Conservation (phyloP, 2,797 vertebrate species). For the Cryptoprocta ferox region DNA sequence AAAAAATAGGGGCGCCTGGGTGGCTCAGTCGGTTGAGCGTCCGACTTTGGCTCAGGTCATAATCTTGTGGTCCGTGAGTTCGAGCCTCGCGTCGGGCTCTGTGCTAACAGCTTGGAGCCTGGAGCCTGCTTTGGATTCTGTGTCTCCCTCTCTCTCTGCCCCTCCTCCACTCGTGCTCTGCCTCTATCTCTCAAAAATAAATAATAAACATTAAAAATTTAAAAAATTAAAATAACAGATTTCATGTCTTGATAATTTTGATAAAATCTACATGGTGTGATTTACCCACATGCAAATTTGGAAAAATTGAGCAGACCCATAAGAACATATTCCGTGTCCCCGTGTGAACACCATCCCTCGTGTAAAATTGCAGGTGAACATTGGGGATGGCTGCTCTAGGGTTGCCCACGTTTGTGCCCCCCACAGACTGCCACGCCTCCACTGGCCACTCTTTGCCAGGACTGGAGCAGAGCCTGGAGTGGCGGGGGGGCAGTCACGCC, state of each 20-base stretch:
- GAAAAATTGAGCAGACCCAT: neutral
- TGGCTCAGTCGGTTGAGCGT: too few relatives aligned
- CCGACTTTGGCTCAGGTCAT: too few relatives aligned
- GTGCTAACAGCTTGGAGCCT: too few relatives aligned
- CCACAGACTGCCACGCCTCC: fast-evolving
- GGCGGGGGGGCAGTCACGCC: fast-evolving
- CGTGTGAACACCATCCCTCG: fast-evolving
- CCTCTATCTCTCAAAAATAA: too few relatives aligned
- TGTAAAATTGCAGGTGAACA: neutral
- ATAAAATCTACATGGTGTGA: neutral
- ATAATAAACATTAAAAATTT: too few relatives aligned
- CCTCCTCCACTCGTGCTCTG: too few relatives aligned
- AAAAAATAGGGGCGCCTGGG: too few relatives aligned
- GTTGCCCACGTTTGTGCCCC: fast-evolving
- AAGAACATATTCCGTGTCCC: too few relatives aligned
- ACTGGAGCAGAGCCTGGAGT: neutral
- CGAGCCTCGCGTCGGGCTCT: too few relatives aligned
- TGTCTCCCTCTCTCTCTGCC: too few relatives aligned
- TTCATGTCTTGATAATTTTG: neutral
- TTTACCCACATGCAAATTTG: neutral
- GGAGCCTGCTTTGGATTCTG: too few relatives aligned
- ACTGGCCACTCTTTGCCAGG: fast-evolving
- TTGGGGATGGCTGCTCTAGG: neutral
- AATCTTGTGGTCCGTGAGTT: too few relatives aligned
- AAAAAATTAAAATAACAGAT: neutral